Evolutionary conservation across 2,113 vertebrate species (phyloP).

Genomic region (Notiomystis cincta): DNA sequence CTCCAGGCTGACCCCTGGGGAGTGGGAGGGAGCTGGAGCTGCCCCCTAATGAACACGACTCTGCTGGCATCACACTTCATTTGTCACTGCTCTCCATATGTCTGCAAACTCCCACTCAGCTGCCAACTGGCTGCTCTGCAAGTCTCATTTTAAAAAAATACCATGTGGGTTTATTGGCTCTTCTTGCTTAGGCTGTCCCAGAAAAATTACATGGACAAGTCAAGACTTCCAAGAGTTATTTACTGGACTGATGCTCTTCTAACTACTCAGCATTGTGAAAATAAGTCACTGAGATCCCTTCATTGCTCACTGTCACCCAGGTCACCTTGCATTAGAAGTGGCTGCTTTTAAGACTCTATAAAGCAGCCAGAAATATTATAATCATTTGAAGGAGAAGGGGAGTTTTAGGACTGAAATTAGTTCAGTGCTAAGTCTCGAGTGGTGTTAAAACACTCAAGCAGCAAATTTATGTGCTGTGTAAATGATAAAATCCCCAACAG

Average conservation of each 20-base stretch:
- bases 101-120: constrained; percentile 43
- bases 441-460: not conserved
- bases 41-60: not conserved
- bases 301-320: not conserved
- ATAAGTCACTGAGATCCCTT: not conserved
- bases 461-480: not conserved
- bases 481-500: not conserved
- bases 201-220: not conserved
- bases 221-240: not conserved
- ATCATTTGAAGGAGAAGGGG: not conserved
- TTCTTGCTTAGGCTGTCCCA: not conserved
- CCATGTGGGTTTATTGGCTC: not conserved
- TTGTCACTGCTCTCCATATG: constrained; percentile 40
- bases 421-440: not conserved
- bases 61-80: not conserved
- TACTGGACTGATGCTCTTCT: not conserved
- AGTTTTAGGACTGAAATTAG: not conserved
- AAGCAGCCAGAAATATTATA: not conserved
- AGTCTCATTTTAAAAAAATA: not conserved
- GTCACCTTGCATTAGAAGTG: not conserved
- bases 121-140: constrained; percentile 31
- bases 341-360: not conserved
- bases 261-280: not conserved
- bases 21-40: not conserved
- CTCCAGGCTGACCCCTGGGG: not conserved